phyloP scores from a whole-genome alignment of 2,113 vertebrate species.

The Aspidoscelis tigris region DNA sequence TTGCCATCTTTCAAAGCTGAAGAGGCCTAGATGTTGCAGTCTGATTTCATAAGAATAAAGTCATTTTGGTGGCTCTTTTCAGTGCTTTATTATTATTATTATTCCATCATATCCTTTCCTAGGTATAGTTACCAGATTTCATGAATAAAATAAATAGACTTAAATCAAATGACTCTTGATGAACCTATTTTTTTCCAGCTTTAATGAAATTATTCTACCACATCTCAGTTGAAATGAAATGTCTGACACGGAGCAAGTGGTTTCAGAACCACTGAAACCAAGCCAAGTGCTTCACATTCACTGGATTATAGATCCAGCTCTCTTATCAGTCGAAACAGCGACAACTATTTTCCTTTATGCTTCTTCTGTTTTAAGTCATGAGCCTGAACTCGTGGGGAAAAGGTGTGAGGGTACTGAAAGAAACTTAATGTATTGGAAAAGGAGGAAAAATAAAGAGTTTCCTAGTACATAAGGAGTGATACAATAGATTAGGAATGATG shows the following conservation, averaged over 20 bases:
- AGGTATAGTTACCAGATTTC: too few relatives aligned
- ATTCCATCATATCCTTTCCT: too few relatives aligned
- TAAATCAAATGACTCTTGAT: not conserved
- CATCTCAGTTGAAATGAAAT: not conserved
- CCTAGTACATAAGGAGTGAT: not conserved
- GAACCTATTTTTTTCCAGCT: not conserved
- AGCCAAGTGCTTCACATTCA: slow-evolving; percentile 8
- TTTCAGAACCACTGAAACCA: not conserved
- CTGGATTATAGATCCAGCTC: slow-evolving; percentile 1
- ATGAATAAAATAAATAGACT: not conserved
- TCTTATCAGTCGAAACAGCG: not conserved
- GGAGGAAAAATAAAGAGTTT: too few relatives aligned
- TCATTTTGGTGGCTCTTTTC: too few relatives aligned
- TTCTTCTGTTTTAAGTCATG: slow-evolving; percentile 5
- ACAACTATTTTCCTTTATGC: slow-evolving; percentile 7
- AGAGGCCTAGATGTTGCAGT: too few relatives aligned
- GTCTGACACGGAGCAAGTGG: not conserved
- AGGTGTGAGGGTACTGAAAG: not conserved
- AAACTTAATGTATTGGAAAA: not conserved
- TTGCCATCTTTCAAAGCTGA: too few relatives aligned
- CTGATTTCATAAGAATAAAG: too few relatives aligned
- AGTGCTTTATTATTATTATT: too few relatives aligned
- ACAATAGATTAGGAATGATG: not conserved
- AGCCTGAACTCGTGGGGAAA: not conserved
- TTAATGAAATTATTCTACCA: not conserved